Percentiles rank a stretch among this genome's conserved stretches.
Evolutionary conservation across 2,113 vertebrate genomes (phyloP).

Genomic region (Leiothrix lutea): DNA sequence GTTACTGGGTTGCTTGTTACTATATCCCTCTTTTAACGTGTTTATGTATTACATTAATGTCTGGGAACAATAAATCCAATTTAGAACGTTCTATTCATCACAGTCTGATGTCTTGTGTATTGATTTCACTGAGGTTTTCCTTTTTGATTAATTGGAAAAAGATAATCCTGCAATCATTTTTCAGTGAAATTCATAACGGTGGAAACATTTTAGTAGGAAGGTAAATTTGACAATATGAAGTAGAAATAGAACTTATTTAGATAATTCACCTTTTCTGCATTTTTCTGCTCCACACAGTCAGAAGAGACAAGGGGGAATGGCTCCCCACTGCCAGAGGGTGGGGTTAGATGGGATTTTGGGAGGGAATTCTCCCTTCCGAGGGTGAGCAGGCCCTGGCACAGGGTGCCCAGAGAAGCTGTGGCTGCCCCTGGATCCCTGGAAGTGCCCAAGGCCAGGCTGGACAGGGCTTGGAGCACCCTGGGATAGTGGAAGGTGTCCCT

Average conservation of each 20-base stretch:
- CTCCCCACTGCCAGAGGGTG: neutral
- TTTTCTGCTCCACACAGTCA: neutral
- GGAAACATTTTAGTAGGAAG: neutral
- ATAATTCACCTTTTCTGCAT: neutral
- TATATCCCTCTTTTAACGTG: conserved; percentile 14
- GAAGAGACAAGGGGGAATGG: neutral
- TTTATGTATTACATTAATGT: conserved; percentile 35
- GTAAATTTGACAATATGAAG: neutral
- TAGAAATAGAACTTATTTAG: neutral
- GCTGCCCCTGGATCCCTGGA: neutral
- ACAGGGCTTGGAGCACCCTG: fast-evolving
- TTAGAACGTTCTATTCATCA: conserved; percentile 26
- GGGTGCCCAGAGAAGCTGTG: neutral
- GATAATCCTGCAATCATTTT: neutral
- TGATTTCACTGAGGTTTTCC: neutral
- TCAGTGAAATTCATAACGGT: neutral
- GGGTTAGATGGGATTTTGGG: neutral
- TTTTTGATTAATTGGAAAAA: neutral
- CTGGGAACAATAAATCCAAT: conserved; percentile 54
- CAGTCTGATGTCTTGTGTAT: neutral
- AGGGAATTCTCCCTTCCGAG: neutral
- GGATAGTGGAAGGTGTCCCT: neutral
- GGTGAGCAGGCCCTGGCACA: neutral
- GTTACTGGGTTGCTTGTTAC: conserved; percentile 28
- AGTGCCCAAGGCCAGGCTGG: neutral